These are phyloP conservation scores for Distichodus sexfasciatus DNA, from an alignment of 2,797 vertebrate species.

Conservation along the genomic window DNA sequence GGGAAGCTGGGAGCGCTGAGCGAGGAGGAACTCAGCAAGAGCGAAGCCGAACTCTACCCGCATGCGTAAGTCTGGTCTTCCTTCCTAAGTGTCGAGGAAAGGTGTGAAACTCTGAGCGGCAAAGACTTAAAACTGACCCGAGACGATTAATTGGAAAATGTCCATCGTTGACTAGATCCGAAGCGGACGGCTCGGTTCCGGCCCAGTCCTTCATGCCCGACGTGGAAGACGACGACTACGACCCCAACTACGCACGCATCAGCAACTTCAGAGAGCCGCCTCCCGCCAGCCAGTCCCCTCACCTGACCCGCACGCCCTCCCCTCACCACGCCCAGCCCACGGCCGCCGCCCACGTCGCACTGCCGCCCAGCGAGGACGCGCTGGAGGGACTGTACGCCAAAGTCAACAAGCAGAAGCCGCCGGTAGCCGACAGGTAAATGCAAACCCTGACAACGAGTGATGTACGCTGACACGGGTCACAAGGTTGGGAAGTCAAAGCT, in stretches of 20 bases:
- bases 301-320: slow-evolving; percentile 67
- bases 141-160: too few species aligned
- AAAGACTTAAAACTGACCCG: too few species aligned
- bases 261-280: slow-evolving; percentile 82
- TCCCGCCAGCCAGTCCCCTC: slow-evolving; percentile 52
- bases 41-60: slow-evolving; percentile 64
- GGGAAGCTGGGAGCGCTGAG: slow-evolving; percentile 69
- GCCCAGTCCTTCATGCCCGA: slow-evolving; percentile 70
- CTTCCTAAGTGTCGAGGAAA: too few species aligned
- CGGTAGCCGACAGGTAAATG: slow-evolving; percentile 71
- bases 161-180: slow-evolving; percentile 22
- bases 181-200: slow-evolving; percentile 41
- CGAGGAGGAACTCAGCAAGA: slow-evolving; percentile 84
- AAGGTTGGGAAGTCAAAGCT: too few species aligned
- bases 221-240: slow-evolving; percentile 87
- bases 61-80: slow-evolving; percentile 20
- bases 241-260: slow-evolving; percentile 93
- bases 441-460: too few species aligned
- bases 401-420: slow-evolving; percentile 83
- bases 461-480: too few species aligned
- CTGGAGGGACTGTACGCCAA: slow-evolving; percentile 89
- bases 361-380: slow-evolving; percentile 73
- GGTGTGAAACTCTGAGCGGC: too few species aligned
- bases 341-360: slow-evolving; percentile 57
- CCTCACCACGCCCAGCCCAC: slow-evolving; percentile 33